Percentiles rank a stretch among this genome's conserved stretches.
phyloP scores from a whole-genome alignment of 2,888 invertebrate species.

The Timema cristinae region DNA sequence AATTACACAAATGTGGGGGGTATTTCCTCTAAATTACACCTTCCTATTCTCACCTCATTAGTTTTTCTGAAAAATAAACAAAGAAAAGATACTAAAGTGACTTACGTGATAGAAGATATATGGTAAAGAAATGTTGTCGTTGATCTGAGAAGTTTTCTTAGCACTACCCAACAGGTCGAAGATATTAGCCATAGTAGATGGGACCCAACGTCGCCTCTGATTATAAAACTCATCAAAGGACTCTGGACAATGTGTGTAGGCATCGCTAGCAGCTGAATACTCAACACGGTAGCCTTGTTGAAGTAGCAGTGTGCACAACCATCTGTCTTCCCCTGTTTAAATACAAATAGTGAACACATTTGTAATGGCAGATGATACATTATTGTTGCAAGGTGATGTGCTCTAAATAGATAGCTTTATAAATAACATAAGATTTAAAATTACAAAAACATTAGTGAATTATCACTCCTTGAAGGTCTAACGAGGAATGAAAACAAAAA shows the following conservation, averaged over 20 bases:
- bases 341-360: too few relatives aligned
- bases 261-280: slow-evolving; percentile 99
- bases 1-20: too few relatives aligned
- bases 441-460: too few relatives aligned
- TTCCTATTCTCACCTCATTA: too few relatives aligned
- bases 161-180: slow-evolving; percentile 93
- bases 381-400: too few relatives aligned
- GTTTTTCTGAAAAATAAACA: not conserved
- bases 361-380: too few relatives aligned
- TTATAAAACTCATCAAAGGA: slow-evolving; percentile 98
- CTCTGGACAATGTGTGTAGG: slow-evolving; percentile 97
- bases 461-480: too few relatives aligned
- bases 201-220: slow-evolving; percentile 97
- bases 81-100: slow-evolving; percentile 30
- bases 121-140: slow-evolving; percentile 93
- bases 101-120: slow-evolving; percentile 81
- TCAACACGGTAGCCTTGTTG: slow-evolving; percentile 97
- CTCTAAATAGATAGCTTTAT: too few relatives aligned
- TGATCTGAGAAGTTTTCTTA: slow-evolving; percentile 89
- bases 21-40: too few relatives aligned
- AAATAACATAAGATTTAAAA: too few relatives aligned
- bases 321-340: slow-evolving; percentile 85
- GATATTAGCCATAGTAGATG: slow-evolving; percentile 98
- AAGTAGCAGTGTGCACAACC: slow-evolving; percentile 93
- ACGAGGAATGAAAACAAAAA: too few relatives aligned